Conservation (phyloP, 2,113 vertebrate species). For the Thamnaconus septentrionalis region DNA sequence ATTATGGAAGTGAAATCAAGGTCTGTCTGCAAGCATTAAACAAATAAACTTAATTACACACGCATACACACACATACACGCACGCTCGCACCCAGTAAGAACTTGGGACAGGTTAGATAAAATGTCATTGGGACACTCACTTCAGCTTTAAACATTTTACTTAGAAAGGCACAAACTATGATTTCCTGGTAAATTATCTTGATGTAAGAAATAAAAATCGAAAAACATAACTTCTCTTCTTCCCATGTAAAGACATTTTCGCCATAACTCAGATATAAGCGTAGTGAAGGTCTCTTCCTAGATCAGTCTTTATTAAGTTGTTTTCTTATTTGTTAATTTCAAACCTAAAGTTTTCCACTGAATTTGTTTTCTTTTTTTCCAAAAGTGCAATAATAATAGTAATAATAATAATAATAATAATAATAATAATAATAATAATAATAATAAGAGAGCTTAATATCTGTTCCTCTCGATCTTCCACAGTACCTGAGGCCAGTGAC, state of each 20-base stretch:
- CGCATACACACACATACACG: background rate
- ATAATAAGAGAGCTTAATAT: slow-evolving; percentile 70
- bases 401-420: slow-evolving; percentile 37
- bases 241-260: slow-evolving; percentile 63
- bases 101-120: slow-evolving; percentile 65
- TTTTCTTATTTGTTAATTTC: slow-evolving; percentile 73
- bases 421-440: slow-evolving; percentile 34
- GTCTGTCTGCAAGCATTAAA: too few relatives aligned
- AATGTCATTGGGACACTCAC: slow-evolving; percentile 68
- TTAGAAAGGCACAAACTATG: slow-evolving; percentile 87
- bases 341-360: slow-evolving; percentile 70
- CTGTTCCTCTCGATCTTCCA: slow-evolving; percentile 75
- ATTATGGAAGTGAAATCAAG: too few relatives aligned
- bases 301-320: slow-evolving; percentile 74
- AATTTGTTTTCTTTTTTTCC: slow-evolving; percentile 55
- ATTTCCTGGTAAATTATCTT: slow-evolving; percentile 83
- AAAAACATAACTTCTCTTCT: slow-evolving; percentile 63
- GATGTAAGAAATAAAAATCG: slow-evolving; percentile 78
- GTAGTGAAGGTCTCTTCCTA: slow-evolving; percentile 68
- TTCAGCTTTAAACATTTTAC: slow-evolving; percentile 83
- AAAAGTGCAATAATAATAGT: slow-evolving; percentile 80
- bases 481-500: slow-evolving; percentile 83
- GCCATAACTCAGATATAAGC: slow-evolving; percentile 73
- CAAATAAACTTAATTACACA: too few relatives aligned
- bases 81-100: slow-evolving; percentile 12